Base-by-base conservation (phyloP, 2,888 invertebrate species). In the Drosophila leonis region DNA sequence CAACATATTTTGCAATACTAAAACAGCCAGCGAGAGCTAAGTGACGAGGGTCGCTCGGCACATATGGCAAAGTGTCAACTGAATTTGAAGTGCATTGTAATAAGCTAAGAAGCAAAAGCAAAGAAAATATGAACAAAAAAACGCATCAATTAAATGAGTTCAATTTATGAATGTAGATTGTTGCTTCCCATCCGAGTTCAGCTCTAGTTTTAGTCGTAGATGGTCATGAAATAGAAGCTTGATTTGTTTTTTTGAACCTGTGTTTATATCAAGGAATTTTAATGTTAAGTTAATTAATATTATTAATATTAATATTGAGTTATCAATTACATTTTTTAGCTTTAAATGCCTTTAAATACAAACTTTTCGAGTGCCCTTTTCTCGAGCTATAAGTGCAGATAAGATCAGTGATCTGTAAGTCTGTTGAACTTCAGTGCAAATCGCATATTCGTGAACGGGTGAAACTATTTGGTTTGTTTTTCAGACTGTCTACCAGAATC, bases 391-490 rank as follows among this genome's bases (percentile, higher is more conserved):
- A 63, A 56, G 55, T 76, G 73, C 65, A 72, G 65, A 77, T 72
- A 78, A 64, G 78, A 78, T 77, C 80, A 78, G 65, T 80, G 80
- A 80, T 80, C 80, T 80, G 78, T 54, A 59, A 83, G 86, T 85
- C 78, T 86, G 83, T 85, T 88, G 86, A 86, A 88, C 88, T 85
- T 85, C 78, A 60, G 67, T 46, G 66, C 66, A 66, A 73, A 76
- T 72, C 69, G 52, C 62, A 60, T 70, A 70, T 69, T 63, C 60
- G 64, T 51, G 44, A 59, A 52, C 44, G 48, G 67, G 59, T 61
- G 71, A 76, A 83, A 86, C 85, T 86, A 88, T 85, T 87, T 74
- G 76, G 71, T 55, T 57, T 69, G 71, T 61, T 68, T 56, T 61
- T 63, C 62, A 46, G 52, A 49, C 72, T 59, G 78, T 66, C 71